Base-by-base conservation (phyloP, 1,140 invertebrate genomes). In the Drosophila setifemur region DNA sequence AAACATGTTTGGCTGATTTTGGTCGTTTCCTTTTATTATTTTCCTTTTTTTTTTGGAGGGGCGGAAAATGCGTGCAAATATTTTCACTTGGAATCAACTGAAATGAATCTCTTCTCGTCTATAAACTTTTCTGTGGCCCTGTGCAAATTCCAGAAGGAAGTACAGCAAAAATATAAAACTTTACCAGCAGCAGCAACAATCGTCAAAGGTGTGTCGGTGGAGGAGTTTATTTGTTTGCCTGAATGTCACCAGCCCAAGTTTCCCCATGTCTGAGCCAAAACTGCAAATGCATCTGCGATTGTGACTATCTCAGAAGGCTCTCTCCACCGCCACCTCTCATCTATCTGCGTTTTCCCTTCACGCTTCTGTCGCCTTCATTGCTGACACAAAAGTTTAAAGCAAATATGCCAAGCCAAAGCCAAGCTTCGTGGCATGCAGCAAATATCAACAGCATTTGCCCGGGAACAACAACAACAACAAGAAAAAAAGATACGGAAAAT, bases 341-440 rank as follows among this genome's bases (percentile, higher is more conserved):
- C 45, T 53, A 28, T 42, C 9, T 45, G 23, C 50, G 23, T 37
- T 19, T 42, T 57, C 54, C 40, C 49, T 37, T 35, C 49, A 12
- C 39, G 25, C 26, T 18, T 21, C 31, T 19, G 33, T 66, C 58
- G 12, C 43, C 29, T 64, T 64, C 61, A 29, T 19, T 67, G 60
- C 58, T 83, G 79, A 72, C 70, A 73, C 70, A 85, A 85, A 83
- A 85, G 79, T 85, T 85, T 74, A 75, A 74, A 54, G 75, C 75
- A 85, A 85, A 83, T 85, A 83, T 83, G 79, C 78, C 58, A 64
- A 82, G 54, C 76, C 55, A 69, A 16, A 52, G 44, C 49, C 67
- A 33, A 44, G 61, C 61, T 64, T 73, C 57, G 74, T 85, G 79
- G 79, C 71, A 79, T 71, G 79, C 79, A 66, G 79, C 79, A 77